Conservation (phyloP, 1,140 invertebrate species). For the Asobara japonica region DNA sequence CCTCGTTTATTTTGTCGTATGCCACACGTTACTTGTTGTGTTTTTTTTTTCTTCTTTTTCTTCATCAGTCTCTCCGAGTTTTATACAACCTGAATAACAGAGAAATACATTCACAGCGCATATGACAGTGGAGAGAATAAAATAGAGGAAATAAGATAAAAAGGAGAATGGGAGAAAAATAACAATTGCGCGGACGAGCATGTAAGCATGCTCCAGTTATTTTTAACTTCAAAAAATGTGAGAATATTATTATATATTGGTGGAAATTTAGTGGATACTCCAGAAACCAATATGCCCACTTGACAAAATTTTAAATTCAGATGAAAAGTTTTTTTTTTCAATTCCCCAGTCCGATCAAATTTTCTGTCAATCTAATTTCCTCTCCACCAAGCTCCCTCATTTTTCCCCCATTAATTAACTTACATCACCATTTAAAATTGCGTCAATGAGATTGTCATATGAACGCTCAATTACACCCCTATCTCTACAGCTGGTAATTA, state of each 20-base stretch:
- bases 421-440: no score
- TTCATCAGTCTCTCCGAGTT: background rate
- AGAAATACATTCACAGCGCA: background rate
- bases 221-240: background rate
- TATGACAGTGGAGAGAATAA: background rate
- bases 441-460: background rate
- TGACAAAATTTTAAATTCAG: background rate
- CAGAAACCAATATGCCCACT: background rate
- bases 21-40: background rate
- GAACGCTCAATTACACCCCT: background rate
- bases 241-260: background rate
- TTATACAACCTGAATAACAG: background rate
- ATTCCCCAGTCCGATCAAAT: no score
- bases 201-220: slow-evolving; percentile 4
- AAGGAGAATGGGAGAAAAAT: background rate
- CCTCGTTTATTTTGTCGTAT: background rate
- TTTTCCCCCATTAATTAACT: no score
- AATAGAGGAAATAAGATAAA: background rate
- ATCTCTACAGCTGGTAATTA: background rate
- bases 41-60: background rate
- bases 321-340: background rate
- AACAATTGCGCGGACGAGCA: background rate
- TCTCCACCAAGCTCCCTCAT: no score
- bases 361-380: no score
- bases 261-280: background rate